Evolutionary conservation across 1,140 invertebrate species (phyloP), one percentile per base, ranked within the genome.

Genomic region (Drosophila melanica): DNA sequence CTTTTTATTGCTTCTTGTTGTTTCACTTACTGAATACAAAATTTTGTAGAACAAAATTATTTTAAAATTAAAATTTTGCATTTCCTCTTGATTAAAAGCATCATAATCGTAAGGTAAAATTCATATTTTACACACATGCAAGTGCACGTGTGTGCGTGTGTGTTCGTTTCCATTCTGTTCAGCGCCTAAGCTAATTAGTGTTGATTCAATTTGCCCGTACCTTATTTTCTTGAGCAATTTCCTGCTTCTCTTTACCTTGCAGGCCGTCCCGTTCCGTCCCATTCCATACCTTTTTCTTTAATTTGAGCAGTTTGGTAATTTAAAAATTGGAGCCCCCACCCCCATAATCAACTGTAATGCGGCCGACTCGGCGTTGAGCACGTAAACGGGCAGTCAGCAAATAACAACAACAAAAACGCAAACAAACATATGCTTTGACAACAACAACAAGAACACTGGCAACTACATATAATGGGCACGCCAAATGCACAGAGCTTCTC

Each of bases 221-320:
- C 63, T 66, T 35, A 62, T 53, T 73, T 66, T 67, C 50, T 76
- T 59, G 18, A 45, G 58, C 70, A 74, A 77, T 85, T 85, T 85
- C 65, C 81, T 80, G 65, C 72, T 76, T 71, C 59, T 59, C 68
- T 67, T 27, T 42, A 75, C 62, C 59, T 60, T 77, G 59, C 47
- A n/a, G 16, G 51, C 47, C 57, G 44, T 23, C 42, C 11, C 58
- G 23, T 30, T 51, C 48, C 47, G 47, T 7, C 47, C 47, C 48
- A 10, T 20, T 35, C 33, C 33, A 41, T 74, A 73, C 71, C 75
- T 79, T 79, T 71, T 75, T 81, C 65, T 77, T 79, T 86, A 85
- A 85, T 81, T 85, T 79, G 77, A 85, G 77, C 77, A 86, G 78
- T 87, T 87, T 73, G 82, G 82, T 86, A 81, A 86, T 86, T 86